phyloP scores from a whole-genome alignment of 2,113 vertebrate genomes.

The Pachycephala philippinensis region DNA sequence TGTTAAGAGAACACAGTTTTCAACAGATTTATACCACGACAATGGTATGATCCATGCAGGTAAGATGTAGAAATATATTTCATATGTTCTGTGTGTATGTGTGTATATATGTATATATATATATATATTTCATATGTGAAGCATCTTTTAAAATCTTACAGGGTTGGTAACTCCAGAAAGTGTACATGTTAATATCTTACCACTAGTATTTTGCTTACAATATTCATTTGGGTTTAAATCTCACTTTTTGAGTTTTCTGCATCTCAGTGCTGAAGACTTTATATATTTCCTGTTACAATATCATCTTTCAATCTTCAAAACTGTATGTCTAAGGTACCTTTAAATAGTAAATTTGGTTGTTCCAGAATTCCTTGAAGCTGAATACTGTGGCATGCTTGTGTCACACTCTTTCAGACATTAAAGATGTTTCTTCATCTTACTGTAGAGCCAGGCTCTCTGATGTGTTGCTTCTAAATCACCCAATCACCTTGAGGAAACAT shows the following conservation, averaged over 20 bases:
- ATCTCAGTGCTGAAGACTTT: not conserved
- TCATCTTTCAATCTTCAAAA: not conserved
- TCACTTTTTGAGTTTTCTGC: not conserved
- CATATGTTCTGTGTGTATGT: not conserved
- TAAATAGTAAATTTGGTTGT: not conserved
- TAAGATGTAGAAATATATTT: not conserved
- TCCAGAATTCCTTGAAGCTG: not conserved
- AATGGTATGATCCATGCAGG: not conserved
- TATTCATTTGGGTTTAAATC: not conserved
- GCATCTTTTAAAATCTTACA: not conserved
- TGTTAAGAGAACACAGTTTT: not conserved
- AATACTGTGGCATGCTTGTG: not conserved
- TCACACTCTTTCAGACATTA: not conserved
- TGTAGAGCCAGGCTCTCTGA: not conserved
- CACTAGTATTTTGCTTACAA: not conserved
- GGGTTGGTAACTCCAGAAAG: rapidly evolving
- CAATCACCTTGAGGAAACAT: not conserved
- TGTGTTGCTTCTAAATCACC: not conserved
- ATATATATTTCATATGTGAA: not conserved
- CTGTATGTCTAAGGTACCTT: not conserved
- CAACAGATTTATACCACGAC: not conserved
- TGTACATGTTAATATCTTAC: not conserved
- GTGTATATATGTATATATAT: rapidly evolving
- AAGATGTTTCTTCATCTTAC: not conserved
- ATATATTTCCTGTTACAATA: not conserved